Conservation (phyloP, 2,888 invertebrate genomes). For the Gisinianus flammeolus region DNA sequence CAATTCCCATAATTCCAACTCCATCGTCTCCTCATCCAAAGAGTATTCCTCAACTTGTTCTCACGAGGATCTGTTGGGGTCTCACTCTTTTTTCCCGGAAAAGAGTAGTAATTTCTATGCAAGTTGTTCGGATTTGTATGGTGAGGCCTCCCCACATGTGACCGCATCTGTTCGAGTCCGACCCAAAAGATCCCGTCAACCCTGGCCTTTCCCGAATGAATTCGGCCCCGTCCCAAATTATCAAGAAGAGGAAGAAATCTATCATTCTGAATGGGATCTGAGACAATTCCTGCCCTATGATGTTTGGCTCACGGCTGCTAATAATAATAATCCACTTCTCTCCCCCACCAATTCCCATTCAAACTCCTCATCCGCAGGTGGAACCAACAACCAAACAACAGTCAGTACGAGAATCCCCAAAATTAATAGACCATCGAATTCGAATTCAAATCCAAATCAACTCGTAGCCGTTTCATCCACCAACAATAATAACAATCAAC, state of each 20-base stretch:
- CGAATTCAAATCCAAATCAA: too few relatives aligned
- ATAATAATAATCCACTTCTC: neutral
- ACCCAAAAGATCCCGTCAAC: constrained; percentile 53
- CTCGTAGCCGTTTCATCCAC: too few relatives aligned
- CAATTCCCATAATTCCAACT: neutral
- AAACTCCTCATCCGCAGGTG: neutral
- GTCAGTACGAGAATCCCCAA: constrained; percentile 17
- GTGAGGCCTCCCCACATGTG: constrained; percentile 45
- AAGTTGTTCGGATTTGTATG: constrained; percentile 55
- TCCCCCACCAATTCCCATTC: neutral
- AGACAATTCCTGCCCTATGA: constrained; percentile 57
- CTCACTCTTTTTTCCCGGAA: constrained; percentile 56
- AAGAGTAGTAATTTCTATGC: constrained; percentile 53
- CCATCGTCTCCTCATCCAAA: neutral
- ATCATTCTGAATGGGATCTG: constrained; percentile 58
- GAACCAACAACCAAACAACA: neutral
- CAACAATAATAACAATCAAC: neutral
- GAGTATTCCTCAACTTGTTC: constrained; percentile 11
- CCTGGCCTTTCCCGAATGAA: constrained; percentile 54
- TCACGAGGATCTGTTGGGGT: constrained; percentile 30
- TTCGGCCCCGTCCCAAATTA: constrained; percentile 57
- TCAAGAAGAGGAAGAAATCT: constrained; percentile 47
- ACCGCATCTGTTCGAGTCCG: constrained; percentile 56
- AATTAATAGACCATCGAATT: neutral
- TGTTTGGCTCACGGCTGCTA: constrained; percentile 50